Base-by-base conservation (phyloP, 35 echinoderm and acorn worm genomes). In the Amphiura filiformis region DNA sequence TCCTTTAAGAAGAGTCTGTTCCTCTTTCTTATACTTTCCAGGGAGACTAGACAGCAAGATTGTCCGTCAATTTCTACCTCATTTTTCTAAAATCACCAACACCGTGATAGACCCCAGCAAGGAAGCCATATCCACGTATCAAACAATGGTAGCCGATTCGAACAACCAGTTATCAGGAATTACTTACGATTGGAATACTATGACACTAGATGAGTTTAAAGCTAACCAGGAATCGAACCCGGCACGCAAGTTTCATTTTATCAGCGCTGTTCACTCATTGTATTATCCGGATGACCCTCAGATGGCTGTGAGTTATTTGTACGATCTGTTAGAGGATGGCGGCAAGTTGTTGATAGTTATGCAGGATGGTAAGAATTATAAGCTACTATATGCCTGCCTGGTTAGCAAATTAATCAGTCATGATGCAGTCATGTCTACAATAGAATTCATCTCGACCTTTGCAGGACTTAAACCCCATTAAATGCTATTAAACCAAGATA, bases 161-260 rank as follows among this genome's bases (percentile, higher is more conserved):
- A 38, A 3, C 2, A 44, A 49, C 70, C 34, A 84, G 32, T 52
- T 83, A 56, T 14, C 39, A 23, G 88, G 56, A 32, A 75, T 90
- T 0, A 33, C 52, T 22, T 89, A 4, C 56, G 20, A 90, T 35
- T 90, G 88, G 88, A 37, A 37, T 0, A 76, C 65, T 80, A 37
- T 65, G 37, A 39, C 79, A 33, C 65, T 82, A 5, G 79, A 89
- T 23, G 23, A 81, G 36, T 56, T 64, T 20, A 81, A 78, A 14
- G 28, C 9, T 23, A 39, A 82, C 33, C 13, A 65, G 13, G 49
- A 38, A 7, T 13, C 23, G 5, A 26, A 70, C 18, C 52, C 31
- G 23, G 38, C n/a, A n/a, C n/a, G 64, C 32, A 82, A 82, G 79
- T 89, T 82, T 75, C 87, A 89, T 82, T 90, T 90, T 40, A 84